These are phyloP conservation scores for Macaria notata DNA, from an alignment of 2,888 invertebrate genomes.

Conservation along the genomic window DNA sequence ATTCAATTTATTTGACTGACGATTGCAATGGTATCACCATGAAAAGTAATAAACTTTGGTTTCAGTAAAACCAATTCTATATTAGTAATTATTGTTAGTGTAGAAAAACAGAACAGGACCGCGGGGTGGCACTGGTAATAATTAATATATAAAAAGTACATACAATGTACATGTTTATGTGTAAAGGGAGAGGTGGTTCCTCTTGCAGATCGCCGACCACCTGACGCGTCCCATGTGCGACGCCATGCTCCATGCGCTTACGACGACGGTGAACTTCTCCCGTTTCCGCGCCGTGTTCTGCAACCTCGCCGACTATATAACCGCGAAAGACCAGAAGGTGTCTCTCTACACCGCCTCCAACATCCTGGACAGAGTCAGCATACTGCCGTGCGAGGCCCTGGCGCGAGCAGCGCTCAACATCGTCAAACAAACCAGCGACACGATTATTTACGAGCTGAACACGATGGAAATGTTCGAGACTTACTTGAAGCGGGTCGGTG, in stretches of 20 bases:
- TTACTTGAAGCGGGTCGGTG: constrained; percentile 38
- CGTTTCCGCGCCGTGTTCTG: constrained; percentile 62
- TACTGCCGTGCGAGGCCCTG: constrained; percentile 53
- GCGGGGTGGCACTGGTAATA: no score
- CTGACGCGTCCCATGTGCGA: constrained; percentile 31
- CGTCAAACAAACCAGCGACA: constrained; percentile 50
- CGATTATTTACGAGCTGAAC: constrained; percentile 44
- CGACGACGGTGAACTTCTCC: constrained; percentile 64
- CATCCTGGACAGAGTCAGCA: constrained; percentile 61
- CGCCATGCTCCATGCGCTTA: constrained; percentile 52
- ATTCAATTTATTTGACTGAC: no score
- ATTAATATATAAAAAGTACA: no score
- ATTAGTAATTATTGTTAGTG: no score
- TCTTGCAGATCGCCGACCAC: neutral
- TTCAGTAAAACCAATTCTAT: no score
- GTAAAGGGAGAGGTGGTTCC: no score
- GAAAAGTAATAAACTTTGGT: no score
- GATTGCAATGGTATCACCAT: no score
- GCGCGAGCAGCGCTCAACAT: constrained; percentile 50
- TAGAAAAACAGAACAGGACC: no score
- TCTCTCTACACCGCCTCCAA: constrained; percentile 43
- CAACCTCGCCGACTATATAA: constrained; percentile 54
- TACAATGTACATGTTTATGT: no score
- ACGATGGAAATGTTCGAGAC: constrained; percentile 52
- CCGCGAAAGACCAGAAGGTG: constrained; percentile 41